Conservation (phyloP, 2,113 vertebrate genomes). For the Prionailurus bengalensis region DNA sequence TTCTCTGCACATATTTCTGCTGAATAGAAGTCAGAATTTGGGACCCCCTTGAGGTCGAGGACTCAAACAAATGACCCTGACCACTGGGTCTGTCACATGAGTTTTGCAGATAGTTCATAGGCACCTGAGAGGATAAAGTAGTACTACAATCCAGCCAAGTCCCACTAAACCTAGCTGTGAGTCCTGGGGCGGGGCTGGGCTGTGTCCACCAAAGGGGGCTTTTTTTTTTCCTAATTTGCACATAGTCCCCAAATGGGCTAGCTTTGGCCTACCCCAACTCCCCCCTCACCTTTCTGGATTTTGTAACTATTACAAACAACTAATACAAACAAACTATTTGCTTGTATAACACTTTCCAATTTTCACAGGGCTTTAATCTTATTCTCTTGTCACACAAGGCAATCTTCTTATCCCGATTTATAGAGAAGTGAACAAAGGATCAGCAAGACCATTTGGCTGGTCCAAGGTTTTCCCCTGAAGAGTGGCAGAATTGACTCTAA, state of each 20-base stretch:
- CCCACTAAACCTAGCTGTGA: neutral
- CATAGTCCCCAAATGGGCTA: neutral
- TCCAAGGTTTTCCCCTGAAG: neutral
- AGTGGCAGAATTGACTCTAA: neutral
- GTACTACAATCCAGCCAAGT: neutral
- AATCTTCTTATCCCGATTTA: neutral
- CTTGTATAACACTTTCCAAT: neutral
- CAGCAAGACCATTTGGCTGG: neutral
- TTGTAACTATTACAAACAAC: neutral
- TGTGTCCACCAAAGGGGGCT: neutral
- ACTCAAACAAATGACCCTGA: neutral
- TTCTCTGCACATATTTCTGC: neutral
- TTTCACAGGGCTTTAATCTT: neutral
- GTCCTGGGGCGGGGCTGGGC: neutral
- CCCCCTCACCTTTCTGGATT: neutral
- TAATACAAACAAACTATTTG: neutral
- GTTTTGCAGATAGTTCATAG: neutral
- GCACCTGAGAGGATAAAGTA: neutral
- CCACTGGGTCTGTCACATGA: neutral
- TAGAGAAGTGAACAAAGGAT: neutral
- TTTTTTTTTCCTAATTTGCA: neutral
- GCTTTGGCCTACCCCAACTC: neutral
- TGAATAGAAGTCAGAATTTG: neutral
- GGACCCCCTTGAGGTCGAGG: neutral
- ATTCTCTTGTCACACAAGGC: neutral